These are phyloP conservation scores for Kryptopterus vitreolus DNA, from an alignment of 2,797 vertebrate genomes.

Conservation along the genomic window DNA sequence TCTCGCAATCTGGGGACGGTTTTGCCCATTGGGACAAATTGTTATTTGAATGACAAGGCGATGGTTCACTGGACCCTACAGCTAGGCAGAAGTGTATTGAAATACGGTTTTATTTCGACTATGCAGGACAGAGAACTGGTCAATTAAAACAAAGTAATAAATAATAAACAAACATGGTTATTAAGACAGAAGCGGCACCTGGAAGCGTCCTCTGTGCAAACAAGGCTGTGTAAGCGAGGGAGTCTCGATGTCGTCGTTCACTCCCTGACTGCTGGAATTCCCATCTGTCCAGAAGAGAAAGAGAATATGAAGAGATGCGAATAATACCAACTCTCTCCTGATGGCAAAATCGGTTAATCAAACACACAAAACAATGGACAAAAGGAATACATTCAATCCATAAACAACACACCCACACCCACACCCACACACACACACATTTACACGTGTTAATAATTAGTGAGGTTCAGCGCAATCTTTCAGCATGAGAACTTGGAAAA, in stretches of 20 bases:
- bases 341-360: no score
- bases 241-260: constrained; percentile 62
- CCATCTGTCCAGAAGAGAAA: constrained; percentile 68
- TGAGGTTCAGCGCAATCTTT: constrained; percentile 39
- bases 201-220: constrained; percentile 73
- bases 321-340: no score
- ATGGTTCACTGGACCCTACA: neutral
- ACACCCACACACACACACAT: constrained; percentile 51
- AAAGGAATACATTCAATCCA: constrained; percentile 48
- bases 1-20: neutral
- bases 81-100: neutral
- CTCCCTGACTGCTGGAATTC: constrained; percentile 61
- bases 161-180: neutral
- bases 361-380: constrained; percentile 25
- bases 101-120: neutral
- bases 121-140: neutral
- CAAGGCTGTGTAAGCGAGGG: constrained; percentile 58
- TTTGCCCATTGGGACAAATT: neutral
- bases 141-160: neutral
- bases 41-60: neutral
- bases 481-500: constrained; percentile 49
- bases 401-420: constrained; percentile 58
- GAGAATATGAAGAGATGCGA: constrained; percentile 40
- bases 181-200: constrained; percentile 59
- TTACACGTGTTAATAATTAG: constrained; percentile 58